Conservation (phyloP, 2,113 vertebrate genomes). For the Tricholaema leucomelas region DNA sequence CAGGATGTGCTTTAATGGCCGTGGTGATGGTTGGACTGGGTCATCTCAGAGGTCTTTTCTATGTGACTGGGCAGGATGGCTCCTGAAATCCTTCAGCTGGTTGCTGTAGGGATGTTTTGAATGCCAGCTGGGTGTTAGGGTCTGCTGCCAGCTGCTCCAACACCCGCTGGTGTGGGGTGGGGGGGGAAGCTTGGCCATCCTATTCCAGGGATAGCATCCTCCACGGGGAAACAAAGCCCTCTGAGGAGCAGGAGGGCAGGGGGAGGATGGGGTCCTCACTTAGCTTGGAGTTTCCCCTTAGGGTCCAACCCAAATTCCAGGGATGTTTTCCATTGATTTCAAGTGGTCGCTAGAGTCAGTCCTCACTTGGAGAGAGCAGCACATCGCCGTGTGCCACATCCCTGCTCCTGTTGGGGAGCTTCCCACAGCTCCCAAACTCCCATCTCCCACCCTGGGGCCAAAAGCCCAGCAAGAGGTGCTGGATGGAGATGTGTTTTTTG, state of each 20-base stretch:
- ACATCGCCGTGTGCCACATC: rapidly evolving
- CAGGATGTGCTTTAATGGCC: no score
- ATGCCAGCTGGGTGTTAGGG: not conserved
- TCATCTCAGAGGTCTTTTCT: no score
- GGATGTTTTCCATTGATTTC: not conserved
- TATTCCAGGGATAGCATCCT: rapidly evolving
- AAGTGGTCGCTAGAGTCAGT: not conserved
- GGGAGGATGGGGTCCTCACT: not conserved
- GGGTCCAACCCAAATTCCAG: not conserved
- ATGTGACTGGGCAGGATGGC: rapidly evolving
- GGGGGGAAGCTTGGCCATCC: not conserved
- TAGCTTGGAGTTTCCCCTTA: not conserved
- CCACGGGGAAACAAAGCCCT: not conserved
- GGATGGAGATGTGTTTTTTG: rapidly evolving
- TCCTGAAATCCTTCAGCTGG: not conserved
- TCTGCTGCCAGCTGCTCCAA: not conserved
- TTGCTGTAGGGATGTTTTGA: not conserved
- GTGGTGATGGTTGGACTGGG: no score
- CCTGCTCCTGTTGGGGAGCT: not conserved
- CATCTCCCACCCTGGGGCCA: rapidly evolving
- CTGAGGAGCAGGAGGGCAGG: not conserved
- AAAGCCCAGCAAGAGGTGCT: rapidly evolving
- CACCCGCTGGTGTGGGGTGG: rapidly evolving
- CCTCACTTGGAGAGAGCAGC: not conserved
- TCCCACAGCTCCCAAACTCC: not conserved